phyloP scores from a whole-genome alignment of 2,797 vertebrate genomes.

The Percopsis omiscomaycus region DNA sequence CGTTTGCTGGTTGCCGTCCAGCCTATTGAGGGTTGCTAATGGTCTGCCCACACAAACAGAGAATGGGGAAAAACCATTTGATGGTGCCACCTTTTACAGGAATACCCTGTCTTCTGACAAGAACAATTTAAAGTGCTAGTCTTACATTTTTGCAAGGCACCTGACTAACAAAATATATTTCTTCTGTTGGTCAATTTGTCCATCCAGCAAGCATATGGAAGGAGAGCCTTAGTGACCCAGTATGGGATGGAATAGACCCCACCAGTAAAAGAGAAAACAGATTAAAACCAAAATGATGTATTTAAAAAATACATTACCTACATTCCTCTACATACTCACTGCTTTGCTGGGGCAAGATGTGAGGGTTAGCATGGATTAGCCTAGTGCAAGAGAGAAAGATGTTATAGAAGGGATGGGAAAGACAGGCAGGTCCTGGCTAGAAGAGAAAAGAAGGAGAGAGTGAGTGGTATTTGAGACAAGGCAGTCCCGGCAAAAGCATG shows the following conservation, averaged over 20 bases:
- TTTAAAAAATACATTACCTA: conserved; percentile 13
- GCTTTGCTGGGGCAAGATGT: background rate
- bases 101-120: background rate
- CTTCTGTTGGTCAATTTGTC: background rate
- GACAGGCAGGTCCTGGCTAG: conserved; percentile 12
- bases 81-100: background rate
- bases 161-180: conserved; percentile 11
- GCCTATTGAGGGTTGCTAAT: conserved; percentile 67
- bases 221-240: conserved; percentile 4
- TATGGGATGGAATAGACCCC: conserved; percentile 7
- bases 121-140: background rate
- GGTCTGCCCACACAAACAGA: conserved; percentile 45
- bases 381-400: conserved; percentile 2
- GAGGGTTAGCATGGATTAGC: background rate
- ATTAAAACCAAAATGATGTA: background rate
- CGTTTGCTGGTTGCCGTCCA: conserved; percentile 12
- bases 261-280: conserved; percentile 13
- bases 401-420: background rate
- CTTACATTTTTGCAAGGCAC: background rate
- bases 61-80: conserved; percentile 1
- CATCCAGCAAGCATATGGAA: conserved; percentile 1
- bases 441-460: conserved; percentile 19
- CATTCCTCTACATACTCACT: conserved; percentile 6
- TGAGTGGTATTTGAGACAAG: conserved; percentile 15
- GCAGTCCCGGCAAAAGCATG: conserved; percentile 47